Base-by-base conservation (phyloP, 2,113 vertebrate genomes). In the cattle (Bos taurus) region DNA sequence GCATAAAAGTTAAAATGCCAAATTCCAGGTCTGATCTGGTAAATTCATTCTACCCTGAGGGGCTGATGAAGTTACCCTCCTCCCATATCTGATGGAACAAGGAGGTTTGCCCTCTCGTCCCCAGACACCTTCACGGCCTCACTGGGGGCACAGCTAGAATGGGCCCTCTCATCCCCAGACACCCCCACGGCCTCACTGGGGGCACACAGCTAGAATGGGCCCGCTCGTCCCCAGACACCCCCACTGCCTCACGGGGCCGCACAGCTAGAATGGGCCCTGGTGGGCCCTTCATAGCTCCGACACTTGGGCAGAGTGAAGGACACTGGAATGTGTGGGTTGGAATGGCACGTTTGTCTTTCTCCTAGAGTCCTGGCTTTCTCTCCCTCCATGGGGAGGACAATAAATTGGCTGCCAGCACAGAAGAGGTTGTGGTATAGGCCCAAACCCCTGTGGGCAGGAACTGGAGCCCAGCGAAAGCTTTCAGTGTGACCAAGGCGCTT, bases 281-380 rank as follows among this genome's bases (percentile, higher is more conserved):
- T 2, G 17, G 64, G 64, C 40, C 28, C 7, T 2, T 83, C 28
- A 1, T 4, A 4, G 23, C 43, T 46, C 21, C 43, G 26, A 56
- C 46, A 2, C 48, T 33, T 5, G 64, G 77, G 50, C 57, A 19
- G 13, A 36, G 13, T 9, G 52, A 23, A n/a, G 62, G 25, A 19
- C 17, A 2, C 56, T 11, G 2, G 0, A 13, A 3, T n/a, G 13
- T 36, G 56, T 28, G 28, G 43, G n/a, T 3, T 40, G 19, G 48
- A 88, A 48, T 52, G 43, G 40, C 80, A 2, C 7, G 15, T 4
- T 13, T 10, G n/a, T 28, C 17, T 46, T 78, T 14, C 28, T 62
- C 28, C 9, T 1, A 15, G 5, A 40, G 26, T 81, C 40, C 50
- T 21, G 54, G 30, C 23, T 84, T 1, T 56, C 56, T 40, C 40